phyloP scores from a whole-genome alignment of 1,140 invertebrate genomes.

The Lucilia cuprina region DNA sequence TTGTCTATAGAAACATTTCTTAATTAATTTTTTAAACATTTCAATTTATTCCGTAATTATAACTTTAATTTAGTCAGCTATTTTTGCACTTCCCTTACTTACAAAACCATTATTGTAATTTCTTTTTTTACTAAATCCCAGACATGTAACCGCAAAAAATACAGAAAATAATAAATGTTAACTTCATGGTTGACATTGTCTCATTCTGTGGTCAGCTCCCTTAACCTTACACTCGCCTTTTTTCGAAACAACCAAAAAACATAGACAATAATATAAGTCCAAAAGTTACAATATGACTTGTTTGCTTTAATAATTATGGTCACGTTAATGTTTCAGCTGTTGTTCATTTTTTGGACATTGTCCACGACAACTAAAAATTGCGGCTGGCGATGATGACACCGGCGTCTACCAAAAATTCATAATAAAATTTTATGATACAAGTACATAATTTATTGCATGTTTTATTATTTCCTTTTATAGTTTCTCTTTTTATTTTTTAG shows the following conservation, averaged over 20 bases:
- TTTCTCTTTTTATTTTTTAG: too few relatives aligned
- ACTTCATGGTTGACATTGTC: constrained; percentile 5
- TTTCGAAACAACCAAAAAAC: background rate
- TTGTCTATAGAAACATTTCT: too few relatives aligned
- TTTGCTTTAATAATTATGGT: constrained; percentile 3
- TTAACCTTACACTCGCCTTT: background rate
- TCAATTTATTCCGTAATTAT: too few relatives aligned
- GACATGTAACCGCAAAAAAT: background rate
- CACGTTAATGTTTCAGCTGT: background rate
- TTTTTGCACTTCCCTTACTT: too few relatives aligned
- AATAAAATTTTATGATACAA: constrained; percentile 1
- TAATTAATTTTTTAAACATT: too few relatives aligned
- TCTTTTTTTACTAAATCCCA: background rate
- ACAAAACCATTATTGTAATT: background rate
- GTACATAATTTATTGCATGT: background rate
- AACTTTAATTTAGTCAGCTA: too few relatives aligned
- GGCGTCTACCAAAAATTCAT: background rate
- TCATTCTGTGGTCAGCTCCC: background rate
- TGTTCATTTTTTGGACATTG: background rate
- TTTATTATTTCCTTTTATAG: background rate
- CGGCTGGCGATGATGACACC: background rate
- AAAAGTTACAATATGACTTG: background rate
- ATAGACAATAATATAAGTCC: background rate
- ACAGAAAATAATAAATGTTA: background rate
- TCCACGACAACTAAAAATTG: background rate